phyloP scores from a whole-genome alignment of 2,888 invertebrate species.

The Pecten maximus region DNA sequence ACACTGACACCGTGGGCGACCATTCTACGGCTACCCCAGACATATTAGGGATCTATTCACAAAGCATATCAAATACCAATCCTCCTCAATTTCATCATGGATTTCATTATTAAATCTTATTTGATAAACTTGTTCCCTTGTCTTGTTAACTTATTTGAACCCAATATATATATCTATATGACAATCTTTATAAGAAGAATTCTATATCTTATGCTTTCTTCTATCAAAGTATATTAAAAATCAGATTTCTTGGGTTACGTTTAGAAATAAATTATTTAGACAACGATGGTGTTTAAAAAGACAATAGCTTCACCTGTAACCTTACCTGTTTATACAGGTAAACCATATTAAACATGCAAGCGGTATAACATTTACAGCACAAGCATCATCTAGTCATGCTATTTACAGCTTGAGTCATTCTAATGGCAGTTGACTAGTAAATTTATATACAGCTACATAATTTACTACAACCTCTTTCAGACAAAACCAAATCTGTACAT shows the following conservation, averaged over 20 bases:
- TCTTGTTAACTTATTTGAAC: background rate
- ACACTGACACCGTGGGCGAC: slow-evolving; percentile 15
- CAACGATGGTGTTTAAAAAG: background rate
- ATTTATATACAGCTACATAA: slow-evolving; percentile 35
- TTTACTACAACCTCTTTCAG: slow-evolving; percentile 28
- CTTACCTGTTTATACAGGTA: background rate
- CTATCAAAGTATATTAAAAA: background rate
- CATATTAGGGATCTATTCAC: slow-evolving; percentile 22
- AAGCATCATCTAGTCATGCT: slow-evolving; percentile 10
- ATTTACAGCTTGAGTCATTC: slow-evolving; percentile 22
- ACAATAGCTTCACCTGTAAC: slow-evolving; percentile 4
- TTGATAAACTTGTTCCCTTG: slow-evolving; percentile 11
- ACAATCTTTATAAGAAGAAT: background rate
- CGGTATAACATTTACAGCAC: slow-evolving; percentile 26
- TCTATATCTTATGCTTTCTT: background rate
- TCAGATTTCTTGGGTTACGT: slow-evolving; percentile 1
- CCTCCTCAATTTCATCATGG: slow-evolving; percentile 14
- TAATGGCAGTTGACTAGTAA: slow-evolving; percentile 32
- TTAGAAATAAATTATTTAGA: background rate
- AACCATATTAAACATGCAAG: slow-evolving; percentile 16
- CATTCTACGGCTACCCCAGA: slow-evolving; percentile 17
- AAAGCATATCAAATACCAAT: slow-evolving; percentile 16
- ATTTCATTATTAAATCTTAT: background rate
- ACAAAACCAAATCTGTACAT: slow-evolving; percentile 29
- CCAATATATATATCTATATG: background rate